Base-by-base conservation (phyloP, 2,113 vertebrate species). In the Rhinolophus ferrumequinum region DNA sequence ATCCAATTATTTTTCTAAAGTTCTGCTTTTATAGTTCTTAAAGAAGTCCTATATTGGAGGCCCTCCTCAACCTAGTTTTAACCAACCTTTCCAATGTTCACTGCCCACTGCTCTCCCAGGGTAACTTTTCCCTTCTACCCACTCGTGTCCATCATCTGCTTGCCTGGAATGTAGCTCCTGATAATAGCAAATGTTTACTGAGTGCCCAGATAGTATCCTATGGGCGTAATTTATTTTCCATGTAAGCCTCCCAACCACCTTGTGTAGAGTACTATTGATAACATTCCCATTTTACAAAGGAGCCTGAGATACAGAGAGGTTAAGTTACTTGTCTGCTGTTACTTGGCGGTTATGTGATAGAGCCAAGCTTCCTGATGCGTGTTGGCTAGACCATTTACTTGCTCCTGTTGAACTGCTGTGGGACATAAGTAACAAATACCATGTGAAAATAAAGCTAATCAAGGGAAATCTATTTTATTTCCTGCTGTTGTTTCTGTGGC, bases 131-230 rank as follows among this genome's bases (percentile, higher is more conserved):
- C 64, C 12, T n/a, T 54, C 58, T 30, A n/a, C 13, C 60, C 47
- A 58, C 7, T n/a, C 38, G 4, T 73, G 47, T 30, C 56, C 16
- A 64, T 84, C 52, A 73, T 92, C 30, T 67, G 33, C n/a, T 64
- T 80, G 30, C 47, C 50, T 91, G 76, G 44, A 86, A 67, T 81
- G 41, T 60, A 75, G 72, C 50, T 89, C 41, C 76, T 56, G 41
- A 66, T 90, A 80, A 90, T 28, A 64, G 33, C 54, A 85, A 92
- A n/a, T 88, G 24, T 96, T 92, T 87, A 64, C 12, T 44, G 75
- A 28, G 6, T 58, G 35, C 38, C 47, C 41, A 67, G 47, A 75
- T 85, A 60, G 2, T 80, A 75, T 44, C 21, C 50, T 80, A 1
- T 52, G 33, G 18, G 19, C 28, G 73, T 88, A 54, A 60, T 72